phyloP scores from a whole-genome alignment of 1,140 invertebrate genomes.

The Penaeus indicus region DNA sequence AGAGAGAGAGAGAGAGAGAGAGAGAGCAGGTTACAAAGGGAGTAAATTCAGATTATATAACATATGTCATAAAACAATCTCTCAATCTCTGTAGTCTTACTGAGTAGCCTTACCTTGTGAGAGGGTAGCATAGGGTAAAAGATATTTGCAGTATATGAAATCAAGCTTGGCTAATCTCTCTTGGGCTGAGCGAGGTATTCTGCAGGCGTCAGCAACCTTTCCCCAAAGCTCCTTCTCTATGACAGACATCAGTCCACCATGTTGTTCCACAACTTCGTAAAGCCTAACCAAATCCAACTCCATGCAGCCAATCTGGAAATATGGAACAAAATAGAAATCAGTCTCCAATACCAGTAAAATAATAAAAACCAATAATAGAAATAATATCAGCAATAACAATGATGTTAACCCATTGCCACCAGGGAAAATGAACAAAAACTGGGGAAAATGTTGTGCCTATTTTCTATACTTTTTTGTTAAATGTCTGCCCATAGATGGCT shows the following conservation, averaged over 20 bases:
- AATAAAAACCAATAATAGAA: conserved; percentile 6
- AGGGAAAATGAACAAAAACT: no score
- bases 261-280: conserved; percentile 86
- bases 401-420: no score
- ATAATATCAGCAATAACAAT: neutral
- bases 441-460: no score
- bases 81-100: no score
- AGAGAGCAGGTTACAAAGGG: no score
- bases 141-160: conserved; percentile 93
- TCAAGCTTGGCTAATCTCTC: conserved; percentile 89
- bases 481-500: no score
- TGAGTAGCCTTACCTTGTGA: conserved; percentile 75
- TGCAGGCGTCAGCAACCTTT: conserved; percentile 89
- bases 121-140: conserved; percentile 90
- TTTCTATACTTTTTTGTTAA: no score
- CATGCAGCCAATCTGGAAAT: conserved; percentile 83
- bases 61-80: no score
- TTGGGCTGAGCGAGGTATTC: conserved; percentile 85
- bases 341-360: no score
- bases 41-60: no score
- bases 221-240: conserved; percentile 93
- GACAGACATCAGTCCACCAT: conserved; percentile 89
- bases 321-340: neutral
- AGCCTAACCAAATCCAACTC: conserved; percentile 90
- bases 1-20: conserved; percentile 59